Evolutionary conservation across 2,888 invertebrate species (phyloP).

Genomic region (Sinodicranocentrus sp.): DNA sequence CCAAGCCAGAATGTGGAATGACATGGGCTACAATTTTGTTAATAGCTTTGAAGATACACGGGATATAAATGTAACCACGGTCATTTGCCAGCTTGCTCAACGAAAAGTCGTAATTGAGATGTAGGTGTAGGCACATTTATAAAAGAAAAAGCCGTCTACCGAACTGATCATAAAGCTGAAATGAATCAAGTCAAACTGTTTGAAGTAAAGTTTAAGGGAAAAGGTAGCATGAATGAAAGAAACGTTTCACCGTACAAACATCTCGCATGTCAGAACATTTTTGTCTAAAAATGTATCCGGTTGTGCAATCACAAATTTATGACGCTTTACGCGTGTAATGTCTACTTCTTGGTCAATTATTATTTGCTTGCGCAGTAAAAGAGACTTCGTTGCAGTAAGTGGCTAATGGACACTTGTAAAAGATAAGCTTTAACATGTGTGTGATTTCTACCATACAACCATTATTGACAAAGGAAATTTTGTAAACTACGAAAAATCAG

Average conservation of each 20-base stretch:
- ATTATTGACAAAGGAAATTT: constrained; percentile 30
- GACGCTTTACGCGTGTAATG: constrained; percentile 60
- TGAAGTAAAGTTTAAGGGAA: constrained; percentile 5
- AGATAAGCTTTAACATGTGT: constrained; percentile 19
- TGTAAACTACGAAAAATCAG: constrained; percentile 57
- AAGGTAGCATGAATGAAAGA: too few species aligned
- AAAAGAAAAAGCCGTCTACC: too few species aligned
- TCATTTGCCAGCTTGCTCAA: too few species aligned
- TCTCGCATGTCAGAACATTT: constrained; percentile 49
- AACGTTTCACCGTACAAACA: not conserved
- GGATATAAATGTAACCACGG: too few species aligned
- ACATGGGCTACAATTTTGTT: too few species aligned
- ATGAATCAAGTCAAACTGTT: too few species aligned
- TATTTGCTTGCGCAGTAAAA: constrained; percentile 6
- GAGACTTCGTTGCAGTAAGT: too few species aligned
- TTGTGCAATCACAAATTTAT: constrained; percentile 62
- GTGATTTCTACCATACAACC: not conserved
- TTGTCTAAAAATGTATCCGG: constrained; percentile 58
- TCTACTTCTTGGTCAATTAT: constrained; percentile 59
- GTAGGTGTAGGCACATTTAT: too few species aligned
- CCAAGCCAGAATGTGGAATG: too few species aligned
- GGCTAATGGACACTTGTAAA: not conserved
- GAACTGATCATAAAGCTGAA: too few species aligned
- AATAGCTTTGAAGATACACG: too few species aligned
- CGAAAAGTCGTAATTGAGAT: too few species aligned